Percentiles rank a stretch among this genome's conserved stretches.
Evolutionary conservation across 2,888 invertebrate genomes (phyloP).

Genomic region (Amblyjoppa proteus): DNA sequence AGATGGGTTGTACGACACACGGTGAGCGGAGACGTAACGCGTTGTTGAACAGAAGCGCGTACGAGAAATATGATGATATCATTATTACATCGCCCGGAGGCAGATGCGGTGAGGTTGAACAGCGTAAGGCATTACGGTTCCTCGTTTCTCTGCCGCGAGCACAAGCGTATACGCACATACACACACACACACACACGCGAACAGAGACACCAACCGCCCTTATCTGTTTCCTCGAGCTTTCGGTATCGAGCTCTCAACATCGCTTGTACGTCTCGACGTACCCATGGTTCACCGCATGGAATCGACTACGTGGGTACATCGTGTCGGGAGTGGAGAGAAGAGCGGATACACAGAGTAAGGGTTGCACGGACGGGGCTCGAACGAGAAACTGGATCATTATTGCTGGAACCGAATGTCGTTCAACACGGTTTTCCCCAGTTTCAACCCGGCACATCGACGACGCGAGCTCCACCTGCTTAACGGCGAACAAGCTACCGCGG

Average conservation of each 20-base stretch:
- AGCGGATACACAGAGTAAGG: conserved; percentile 2
- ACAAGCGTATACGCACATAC: background rate
- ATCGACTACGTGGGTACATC: conserved; percentile 41
- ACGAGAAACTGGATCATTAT: conserved; percentile 56
- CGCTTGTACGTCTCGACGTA: conserved; percentile 22
- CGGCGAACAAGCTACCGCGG: conserved; percentile 10
- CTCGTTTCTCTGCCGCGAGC: conserved; percentile 4
- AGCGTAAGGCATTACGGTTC: conserved; percentile 38
- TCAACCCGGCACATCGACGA: conserved; percentile 1
- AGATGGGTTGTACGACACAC: background rate
- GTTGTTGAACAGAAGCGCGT: conserved; percentile 23
- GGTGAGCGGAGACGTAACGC: background rate
- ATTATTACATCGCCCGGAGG: conserved; percentile 52
- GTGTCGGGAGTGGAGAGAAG: conserved; percentile 1
- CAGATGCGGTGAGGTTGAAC: conserved; percentile 23
- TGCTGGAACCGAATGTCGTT: conserved; percentile 47
- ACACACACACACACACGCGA: background rate
- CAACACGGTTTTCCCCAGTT: conserved; percentile 45
- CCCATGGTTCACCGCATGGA: conserved; percentile 21
- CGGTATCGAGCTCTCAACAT: conserved; percentile 20
- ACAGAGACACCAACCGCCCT: conserved; percentile 11
- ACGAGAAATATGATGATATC: conserved; percentile 49
- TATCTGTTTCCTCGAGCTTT: conserved; percentile 44
- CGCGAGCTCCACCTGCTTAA: conserved; percentile 23
- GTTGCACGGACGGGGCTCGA: background rate